Evolutionary conservation across 2,888 invertebrate genomes (phyloP).

Genomic region (Rotaria macrura): DNA sequence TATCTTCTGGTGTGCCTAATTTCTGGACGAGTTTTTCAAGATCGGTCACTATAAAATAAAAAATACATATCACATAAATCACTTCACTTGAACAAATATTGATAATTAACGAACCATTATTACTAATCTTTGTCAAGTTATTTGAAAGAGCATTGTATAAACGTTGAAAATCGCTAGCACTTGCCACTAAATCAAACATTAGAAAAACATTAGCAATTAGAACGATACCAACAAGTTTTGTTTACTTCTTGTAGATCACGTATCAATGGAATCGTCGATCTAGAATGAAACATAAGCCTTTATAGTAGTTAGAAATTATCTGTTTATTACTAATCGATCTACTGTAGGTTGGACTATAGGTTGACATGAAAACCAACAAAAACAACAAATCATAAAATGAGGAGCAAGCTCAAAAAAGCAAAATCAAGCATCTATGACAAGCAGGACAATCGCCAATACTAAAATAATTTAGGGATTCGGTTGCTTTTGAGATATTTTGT

Average conservation of each 20-base stretch:
- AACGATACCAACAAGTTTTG: neutral
- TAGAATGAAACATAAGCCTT: neutral
- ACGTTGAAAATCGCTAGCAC: conserved; percentile 18
- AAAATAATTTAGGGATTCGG: neutral
- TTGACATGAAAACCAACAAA: too few species aligned
- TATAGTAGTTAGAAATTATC: too few species aligned
- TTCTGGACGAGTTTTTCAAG: neutral
- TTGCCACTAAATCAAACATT: neutral
- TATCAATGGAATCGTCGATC: neutral
- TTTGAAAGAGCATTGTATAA: neutral
- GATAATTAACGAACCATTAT: neutral
- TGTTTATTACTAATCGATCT: too few species aligned
- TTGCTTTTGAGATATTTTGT: neutral
- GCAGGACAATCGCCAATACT: neutral
- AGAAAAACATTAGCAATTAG: neutral
- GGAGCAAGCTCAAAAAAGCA: neutral
- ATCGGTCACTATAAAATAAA: neutral
- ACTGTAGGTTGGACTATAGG: too few species aligned
- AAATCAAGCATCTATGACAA: neutral
- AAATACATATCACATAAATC: neutral
- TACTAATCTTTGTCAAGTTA: neutral
- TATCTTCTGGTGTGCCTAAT: conserved; percentile 9
- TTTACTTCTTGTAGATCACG: neutral
- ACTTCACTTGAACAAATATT: too few species aligned
- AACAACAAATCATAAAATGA: too few species aligned